Evolutionary conservation across 2,888 invertebrate species (phyloP).

Genomic region (Idaea aversata): DNA sequence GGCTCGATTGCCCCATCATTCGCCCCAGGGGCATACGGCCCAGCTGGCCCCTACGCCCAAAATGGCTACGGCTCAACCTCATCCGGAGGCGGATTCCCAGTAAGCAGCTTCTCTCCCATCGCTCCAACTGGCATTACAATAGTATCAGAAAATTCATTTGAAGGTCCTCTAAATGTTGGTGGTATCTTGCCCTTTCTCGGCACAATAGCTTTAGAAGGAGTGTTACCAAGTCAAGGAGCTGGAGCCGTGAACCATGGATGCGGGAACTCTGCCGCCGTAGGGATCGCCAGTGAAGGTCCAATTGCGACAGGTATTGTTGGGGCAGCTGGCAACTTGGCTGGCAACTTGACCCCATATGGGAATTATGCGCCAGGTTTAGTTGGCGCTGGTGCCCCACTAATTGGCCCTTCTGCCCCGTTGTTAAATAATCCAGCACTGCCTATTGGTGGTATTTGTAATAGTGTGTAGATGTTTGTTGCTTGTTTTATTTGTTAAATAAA

Average conservation of each 20-base stretch:
- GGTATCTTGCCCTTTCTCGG: conserved; percentile 23
- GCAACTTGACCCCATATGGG: conserved; percentile 2
- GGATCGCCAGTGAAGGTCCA: conserved; percentile 13
- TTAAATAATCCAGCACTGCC: not conserved
- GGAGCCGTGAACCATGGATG: conserved; percentile 21
- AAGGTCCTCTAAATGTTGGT: conserved; percentile 17
- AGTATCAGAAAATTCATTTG: conserved; percentile 22
- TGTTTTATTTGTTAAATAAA: conserved; percentile 2
- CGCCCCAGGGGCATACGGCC: not conserved
- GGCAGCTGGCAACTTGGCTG: not conserved
- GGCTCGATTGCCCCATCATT: not conserved
- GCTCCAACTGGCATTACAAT: conserved; percentile 18
- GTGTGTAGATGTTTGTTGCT: conserved; percentile 5
- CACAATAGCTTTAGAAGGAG: conserved; percentile 20
- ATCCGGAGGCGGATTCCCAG: conserved; percentile 24
- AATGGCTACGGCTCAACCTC: conserved; percentile 7
- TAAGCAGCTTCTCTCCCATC: conserved; percentile 23
- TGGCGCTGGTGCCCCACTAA: not conserved
- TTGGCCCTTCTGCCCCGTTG: not conserved
- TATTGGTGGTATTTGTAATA: conserved; percentile 1
- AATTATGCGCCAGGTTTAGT: not conserved
- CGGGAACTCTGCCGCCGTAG: conserved; percentile 15
- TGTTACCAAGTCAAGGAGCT: conserved; percentile 18
- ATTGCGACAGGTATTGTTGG: not conserved
- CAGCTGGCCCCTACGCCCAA: conserved; percentile 1